Percentiles rank a stretch among this genome's conserved stretches.
Evolutionary conservation across 2,113 vertebrate species (phyloP).

Genomic region (Apteryx owenii): DNA sequence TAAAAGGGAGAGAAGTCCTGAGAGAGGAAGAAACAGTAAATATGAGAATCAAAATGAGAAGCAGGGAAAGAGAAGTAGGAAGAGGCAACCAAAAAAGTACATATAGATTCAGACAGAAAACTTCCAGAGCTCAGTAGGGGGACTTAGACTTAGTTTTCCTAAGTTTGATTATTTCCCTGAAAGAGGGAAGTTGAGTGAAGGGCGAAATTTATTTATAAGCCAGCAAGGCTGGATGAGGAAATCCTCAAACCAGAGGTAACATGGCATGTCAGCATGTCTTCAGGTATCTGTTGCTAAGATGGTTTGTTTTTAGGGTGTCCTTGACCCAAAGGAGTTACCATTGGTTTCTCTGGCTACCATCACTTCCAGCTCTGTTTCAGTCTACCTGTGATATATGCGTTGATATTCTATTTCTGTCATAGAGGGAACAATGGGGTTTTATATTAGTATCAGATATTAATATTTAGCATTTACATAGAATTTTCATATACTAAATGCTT

Average conservation of each 20-base stretch:
- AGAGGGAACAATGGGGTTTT: accelerated
- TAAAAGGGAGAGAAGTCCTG: background rate
- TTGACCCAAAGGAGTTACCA: background rate
- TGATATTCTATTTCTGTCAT: background rate
- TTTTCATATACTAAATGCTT: background rate
- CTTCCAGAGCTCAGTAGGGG: background rate
- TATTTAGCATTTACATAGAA: background rate
- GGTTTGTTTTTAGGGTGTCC: background rate
- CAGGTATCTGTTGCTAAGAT: background rate
- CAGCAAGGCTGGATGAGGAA: background rate
- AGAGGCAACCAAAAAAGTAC: background rate
- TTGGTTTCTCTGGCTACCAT: background rate
- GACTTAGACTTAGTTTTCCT: background rate
- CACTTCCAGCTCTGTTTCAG: background rate
- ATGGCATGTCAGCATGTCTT: background rate
- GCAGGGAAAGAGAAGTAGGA: background rate
- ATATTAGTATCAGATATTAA: background rate
- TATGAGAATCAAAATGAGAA: background rate
- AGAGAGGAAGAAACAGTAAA: background rate
- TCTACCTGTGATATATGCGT: background rate
- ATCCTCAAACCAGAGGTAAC: background rate
- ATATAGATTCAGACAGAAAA: background rate
- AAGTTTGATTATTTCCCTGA: background rate
- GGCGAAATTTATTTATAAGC: background rate
- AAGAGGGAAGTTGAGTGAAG: background rate